Evolutionary conservation across 2,113 vertebrate genomes (phyloP), one percentile per base, ranked within the genome.

Genomic region (Hippocampus abdominalis): DNA sequence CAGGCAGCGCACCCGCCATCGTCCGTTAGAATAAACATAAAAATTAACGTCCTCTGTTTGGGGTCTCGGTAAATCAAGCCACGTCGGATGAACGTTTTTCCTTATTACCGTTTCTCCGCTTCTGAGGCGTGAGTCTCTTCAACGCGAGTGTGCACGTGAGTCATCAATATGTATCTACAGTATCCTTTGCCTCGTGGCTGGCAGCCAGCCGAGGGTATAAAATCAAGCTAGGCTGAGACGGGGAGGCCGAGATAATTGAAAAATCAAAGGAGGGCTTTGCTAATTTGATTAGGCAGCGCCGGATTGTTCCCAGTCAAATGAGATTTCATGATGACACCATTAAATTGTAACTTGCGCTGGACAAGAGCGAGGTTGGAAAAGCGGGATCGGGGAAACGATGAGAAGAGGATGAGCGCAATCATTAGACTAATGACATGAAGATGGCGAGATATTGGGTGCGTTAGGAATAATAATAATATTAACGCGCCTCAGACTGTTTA

Each of bases 241-340:
- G 90, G 88, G 32, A 36, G 77, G 71, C 74, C 78, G 68, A 93
- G 92, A 94, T 95, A 94, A 95, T 95, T 95, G 93, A 95, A 95
- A 36, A 95, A 96, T 95, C 93, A 95, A 95, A 95, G 59, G 93
- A 94, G 89, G 93, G 94, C 93, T 94, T 94, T 92, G 92, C 94
- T 95, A 94, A 95, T 95, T 95, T 94, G 93, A 95, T 95, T 94
- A 95, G 92, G 89, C 92, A 89, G 92, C 79, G 89, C 80, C 92
- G 92, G 91, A 93, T 95, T 93, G 93, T 93, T 94, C 93, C 92
- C 92, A 91, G 93, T 95, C 93, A 94, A 91, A 95, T 92, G 92
- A 94, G 93, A 93, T 94, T 95, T 93, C 90, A 94, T 95, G 94
- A 93, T 94, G 94, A 94, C 93, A 88, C 91, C 94, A 93, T 95